Evolutionary conservation across 1,140 invertebrate genomes (phyloP), one percentile per base, ranked within the genome.

Genomic region (Drosophila lacertosa): DNA sequence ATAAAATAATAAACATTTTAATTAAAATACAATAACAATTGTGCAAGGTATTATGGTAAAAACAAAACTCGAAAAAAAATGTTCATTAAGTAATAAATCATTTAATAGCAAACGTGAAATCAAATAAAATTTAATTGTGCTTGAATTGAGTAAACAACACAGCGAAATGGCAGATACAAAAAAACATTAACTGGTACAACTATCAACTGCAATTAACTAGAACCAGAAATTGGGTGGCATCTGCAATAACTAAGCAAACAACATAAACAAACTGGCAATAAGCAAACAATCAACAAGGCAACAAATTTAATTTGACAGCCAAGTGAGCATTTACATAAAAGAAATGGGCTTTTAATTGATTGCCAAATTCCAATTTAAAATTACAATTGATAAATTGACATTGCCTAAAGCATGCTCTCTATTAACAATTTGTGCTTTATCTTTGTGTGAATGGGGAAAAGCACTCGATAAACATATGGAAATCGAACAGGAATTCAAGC

Each of bases 1-100:
- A 62, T 53, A 66, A 74, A 70, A 83, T 65, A 71, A 84, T 79
- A 78, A 82, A 74, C 79, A 84, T 84, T 84, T 82, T 75, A 82
- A 84, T 82, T 84, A 84, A 84, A 79, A 68, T 59, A 79, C 51
- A 82, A 83, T 74, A 77, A 74, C 50, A 78, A 78, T 58, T 42
- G 18, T 22, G 58, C 7, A 6, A 40, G 13, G 6, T 45, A 24
- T 9, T 24, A 13, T 24, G 20, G 1, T n/a, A n/a, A n/a, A n/a
- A n/a, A n/a, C n/a, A n/a, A n/a, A n/a, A n/a, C n/a, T n/a, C n/a
- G n/a, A n/a, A n/a, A 24, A 47, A 60, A 45, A 45, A 22, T 18
- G 10, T 13, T 32, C 29, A 63, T 50, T 53, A 74, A 57, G 76
- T 64, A 77, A 77, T 81, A 81, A 82, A 72, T 84, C 62, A 84